phyloP scores from a whole-genome alignment of 2,888 invertebrate genomes.

The Latheticus oryzae region DNA sequence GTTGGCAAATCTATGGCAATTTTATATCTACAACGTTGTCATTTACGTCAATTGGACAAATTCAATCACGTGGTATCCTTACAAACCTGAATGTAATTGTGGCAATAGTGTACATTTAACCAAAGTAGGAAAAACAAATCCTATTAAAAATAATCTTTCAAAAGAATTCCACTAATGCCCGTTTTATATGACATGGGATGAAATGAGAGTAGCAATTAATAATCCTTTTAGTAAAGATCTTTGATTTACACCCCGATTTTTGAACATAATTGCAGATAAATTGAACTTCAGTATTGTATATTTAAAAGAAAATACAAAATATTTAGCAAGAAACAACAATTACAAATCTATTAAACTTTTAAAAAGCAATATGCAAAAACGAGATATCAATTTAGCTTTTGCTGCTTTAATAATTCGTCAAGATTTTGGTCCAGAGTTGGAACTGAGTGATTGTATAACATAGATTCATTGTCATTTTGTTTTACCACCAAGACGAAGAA shows the following conservation, averaged over 20 bases:
- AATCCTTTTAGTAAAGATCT: slow-evolving; percentile 18
- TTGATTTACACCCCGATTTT: background rate
- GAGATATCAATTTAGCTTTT: background rate
- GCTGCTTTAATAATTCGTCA: background rate
- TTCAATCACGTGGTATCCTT: slow-evolving; percentile 23
- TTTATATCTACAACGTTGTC: slow-evolving; percentile 14
- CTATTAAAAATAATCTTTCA: slow-evolving; percentile 16
- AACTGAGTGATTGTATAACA: background rate
- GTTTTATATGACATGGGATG: slow-evolving; percentile 13
- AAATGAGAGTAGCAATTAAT: slow-evolving; percentile 3
- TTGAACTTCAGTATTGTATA: background rate
- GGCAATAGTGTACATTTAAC: background rate
- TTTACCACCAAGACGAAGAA: slow-evolving; percentile 8
- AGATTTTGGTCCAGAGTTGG: slow-evolving; percentile 1
- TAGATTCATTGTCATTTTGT: background rate
- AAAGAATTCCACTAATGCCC: slow-evolving; percentile 8
- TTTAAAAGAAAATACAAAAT: slow-evolving; percentile 8
- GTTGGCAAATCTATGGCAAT: slow-evolving; percentile 16
- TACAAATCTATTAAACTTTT: background rate
- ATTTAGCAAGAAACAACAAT: background rate
- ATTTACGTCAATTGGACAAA: slow-evolving; percentile 1
- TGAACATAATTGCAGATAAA: slow-evolving; percentile 1
- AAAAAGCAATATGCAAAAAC: background rate
- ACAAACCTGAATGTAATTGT: background rate
- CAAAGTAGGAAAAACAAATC: too few relatives aligned